Conservation (phyloP, 2,797 vertebrate genomes). For the Nyctibius grandis region DNA sequence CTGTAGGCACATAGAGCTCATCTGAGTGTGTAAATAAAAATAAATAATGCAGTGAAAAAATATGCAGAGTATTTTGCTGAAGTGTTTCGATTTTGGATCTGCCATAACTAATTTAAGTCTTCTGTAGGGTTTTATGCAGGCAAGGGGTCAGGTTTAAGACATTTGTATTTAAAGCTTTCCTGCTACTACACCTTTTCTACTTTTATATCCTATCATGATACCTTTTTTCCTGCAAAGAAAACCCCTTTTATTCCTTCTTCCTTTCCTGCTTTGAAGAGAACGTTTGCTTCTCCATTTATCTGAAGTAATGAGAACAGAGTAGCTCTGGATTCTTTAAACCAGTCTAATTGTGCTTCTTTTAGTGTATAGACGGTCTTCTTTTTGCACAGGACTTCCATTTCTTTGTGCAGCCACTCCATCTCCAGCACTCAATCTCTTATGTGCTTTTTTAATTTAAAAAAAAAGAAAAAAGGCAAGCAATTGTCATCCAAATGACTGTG, state of each 20-base stretch:
- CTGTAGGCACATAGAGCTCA: conserved; percentile 18
- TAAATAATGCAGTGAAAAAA: conserved; percentile 62
- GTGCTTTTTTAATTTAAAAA: not conserved
- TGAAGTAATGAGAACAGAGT: not conserved
- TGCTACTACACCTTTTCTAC: not conserved
- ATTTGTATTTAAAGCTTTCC: not conserved
- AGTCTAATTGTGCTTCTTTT: not conserved
- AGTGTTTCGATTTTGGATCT: conserved; percentile 7
- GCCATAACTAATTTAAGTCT: conserved; percentile 14
- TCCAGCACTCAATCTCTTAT: not conserved
- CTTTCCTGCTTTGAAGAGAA: conserved; percentile 7
- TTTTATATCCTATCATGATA: not conserved
- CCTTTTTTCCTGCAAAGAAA: not conserved
- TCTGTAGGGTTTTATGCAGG: not conserved
- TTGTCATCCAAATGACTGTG: not conserved
- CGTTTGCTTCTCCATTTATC: conserved; percentile 21
- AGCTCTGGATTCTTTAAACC: not conserved
- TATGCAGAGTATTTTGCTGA: conserved; percentile 34
- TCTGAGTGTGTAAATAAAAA: conserved; percentile 50
- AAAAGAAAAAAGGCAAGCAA: not conserved
- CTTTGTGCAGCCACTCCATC: not conserved
- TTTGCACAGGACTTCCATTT: not conserved
- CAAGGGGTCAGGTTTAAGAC: not conserved
- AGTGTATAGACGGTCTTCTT: not conserved
- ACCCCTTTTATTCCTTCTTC: not conserved